Evolutionary conservation across 2,113 vertebrate genomes (phyloP).

Genomic region (Pampusana beccarii): DNA sequence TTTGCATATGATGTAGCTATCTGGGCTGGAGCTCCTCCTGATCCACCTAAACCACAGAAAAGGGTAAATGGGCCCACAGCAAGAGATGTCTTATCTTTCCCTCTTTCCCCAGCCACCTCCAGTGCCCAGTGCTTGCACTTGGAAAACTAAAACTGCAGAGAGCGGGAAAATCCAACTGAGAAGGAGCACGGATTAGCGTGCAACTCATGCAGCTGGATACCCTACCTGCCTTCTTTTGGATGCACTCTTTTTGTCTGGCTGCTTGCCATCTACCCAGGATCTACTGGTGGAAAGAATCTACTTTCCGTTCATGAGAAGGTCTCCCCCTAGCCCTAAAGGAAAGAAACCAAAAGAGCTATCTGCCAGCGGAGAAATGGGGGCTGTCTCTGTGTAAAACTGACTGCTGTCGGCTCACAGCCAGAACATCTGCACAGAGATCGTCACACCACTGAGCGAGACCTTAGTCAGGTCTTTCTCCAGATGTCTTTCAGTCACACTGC

Average conservation of each 20-base stretch:
- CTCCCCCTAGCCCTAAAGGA: not conserved
- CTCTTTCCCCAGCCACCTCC: not conserved
- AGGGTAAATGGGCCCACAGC: not conserved
- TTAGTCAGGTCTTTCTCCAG: not conserved
- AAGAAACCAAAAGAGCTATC: not conserved
- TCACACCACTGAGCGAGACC: fast-evolving
- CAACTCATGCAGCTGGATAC: not conserved
- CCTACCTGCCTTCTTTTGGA: not conserved
- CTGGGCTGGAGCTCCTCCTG: not conserved
- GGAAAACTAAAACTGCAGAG: not conserved
- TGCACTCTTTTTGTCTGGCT: not conserved
- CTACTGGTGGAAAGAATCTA: not conserved
- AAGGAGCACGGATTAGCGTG: not conserved
- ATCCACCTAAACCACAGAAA: not conserved
- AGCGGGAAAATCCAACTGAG: not conserved
- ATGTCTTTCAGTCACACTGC: not conserved
- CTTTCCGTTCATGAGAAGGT: not conserved
- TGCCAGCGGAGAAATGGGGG: not conserved
- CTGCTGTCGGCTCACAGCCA: not conserved
- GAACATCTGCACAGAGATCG: not conserved
- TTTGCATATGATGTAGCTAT: not conserved
- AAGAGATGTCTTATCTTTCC: not conserved
- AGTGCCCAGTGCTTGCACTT: not conserved
- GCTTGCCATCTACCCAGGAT: not conserved
- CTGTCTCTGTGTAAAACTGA: not conserved